These are phyloP conservation scores for Daktulosphaira vitifoliae DNA, from an alignment of 1,140 invertebrate species.

Conservation along the genomic window DNA sequence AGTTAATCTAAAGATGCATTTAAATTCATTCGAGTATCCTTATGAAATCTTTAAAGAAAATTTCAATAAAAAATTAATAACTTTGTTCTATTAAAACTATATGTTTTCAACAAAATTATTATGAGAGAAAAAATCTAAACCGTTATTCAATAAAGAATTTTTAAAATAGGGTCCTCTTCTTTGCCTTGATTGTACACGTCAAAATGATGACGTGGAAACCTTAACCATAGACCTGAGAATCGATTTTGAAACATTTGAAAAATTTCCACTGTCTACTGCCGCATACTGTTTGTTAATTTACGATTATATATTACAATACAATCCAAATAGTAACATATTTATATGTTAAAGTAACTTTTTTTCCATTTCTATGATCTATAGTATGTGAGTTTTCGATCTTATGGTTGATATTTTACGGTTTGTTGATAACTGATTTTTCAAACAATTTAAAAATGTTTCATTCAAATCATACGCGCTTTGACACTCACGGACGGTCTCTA, in stretches of 20 bases:
- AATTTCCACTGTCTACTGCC: background rate
- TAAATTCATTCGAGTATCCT: background rate
- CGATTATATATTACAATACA: no score
- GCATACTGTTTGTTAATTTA: no score
- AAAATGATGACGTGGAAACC: background rate
- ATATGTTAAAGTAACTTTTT: no score
- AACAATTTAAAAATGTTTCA: no score
- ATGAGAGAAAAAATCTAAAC: background rate
- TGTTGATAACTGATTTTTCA: no score
- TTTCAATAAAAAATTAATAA: background rate
- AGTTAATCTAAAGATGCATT: conserved; percentile 35
- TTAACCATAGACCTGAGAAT: background rate
- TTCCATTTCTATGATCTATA: no score
- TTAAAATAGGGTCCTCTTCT: background rate
- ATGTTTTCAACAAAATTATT: background rate
- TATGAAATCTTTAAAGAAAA: background rate
- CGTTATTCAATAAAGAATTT: background rate
- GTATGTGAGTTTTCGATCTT: no score
- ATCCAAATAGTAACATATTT: no score
- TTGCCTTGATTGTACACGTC: background rate
- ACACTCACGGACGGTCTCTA: no score
- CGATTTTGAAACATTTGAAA: background rate
- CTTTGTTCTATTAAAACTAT: background rate
- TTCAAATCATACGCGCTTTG: no score
- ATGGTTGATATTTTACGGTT: no score